These are phyloP conservation scores for Girardinichthys multiradiatus DNA, from an alignment of 2,113 vertebrate species.

Conservation along the genomic window DNA sequence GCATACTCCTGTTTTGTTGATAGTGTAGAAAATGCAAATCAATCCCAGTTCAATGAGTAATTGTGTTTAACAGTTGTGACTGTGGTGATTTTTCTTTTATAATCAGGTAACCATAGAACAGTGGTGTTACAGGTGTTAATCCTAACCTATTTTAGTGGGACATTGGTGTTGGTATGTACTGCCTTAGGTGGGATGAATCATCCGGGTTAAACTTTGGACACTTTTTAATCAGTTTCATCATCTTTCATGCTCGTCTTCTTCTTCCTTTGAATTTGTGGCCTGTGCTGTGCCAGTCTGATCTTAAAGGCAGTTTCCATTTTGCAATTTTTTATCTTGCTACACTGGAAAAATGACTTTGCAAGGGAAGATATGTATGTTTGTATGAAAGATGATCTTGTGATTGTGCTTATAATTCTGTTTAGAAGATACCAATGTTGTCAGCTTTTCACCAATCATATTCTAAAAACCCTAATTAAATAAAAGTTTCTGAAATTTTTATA, in stretches of 20 bases:
- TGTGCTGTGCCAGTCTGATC: conserved; percentile 23
- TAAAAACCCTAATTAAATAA: background rate
- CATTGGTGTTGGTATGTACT: background rate
- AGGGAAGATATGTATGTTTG: background rate
- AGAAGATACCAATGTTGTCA: background rate
- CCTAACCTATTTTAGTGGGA: background rate
- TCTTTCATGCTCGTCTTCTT: conserved; percentile 9
- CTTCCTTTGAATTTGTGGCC: conserved; percentile 26
- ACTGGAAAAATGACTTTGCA: too few species aligned
- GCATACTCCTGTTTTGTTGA: background rate
- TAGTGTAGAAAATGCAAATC: background rate
- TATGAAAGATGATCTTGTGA: background rate
- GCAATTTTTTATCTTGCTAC: too few species aligned
- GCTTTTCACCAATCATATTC: background rate
- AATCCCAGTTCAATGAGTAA: background rate
- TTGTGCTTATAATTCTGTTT: background rate
- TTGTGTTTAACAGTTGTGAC: background rate
- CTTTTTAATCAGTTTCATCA: conserved; percentile 22
- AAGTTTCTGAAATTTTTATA: too few species aligned
- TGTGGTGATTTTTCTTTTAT: background rate
- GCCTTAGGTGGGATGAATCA: conserved; percentile 12
- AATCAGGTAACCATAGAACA: background rate
- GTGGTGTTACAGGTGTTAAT: background rate
- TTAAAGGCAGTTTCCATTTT: conserved; percentile 39
- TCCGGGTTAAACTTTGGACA: conserved; percentile 5